Conservation (phyloP, 35 echinoderm and acorn worm species). For the Lytechinus pictus region DNA sequence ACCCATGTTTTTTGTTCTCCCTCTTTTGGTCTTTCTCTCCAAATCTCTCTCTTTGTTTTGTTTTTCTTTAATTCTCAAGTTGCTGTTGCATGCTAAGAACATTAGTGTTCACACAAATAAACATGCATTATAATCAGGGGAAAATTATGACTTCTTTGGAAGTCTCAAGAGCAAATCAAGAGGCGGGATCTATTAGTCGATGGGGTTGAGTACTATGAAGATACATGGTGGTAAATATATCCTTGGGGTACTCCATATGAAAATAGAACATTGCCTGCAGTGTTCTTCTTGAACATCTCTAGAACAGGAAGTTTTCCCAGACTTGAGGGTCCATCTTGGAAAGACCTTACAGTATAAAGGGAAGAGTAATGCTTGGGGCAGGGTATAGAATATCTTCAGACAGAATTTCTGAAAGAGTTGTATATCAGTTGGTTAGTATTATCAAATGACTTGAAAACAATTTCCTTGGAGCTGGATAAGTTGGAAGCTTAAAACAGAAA, state of each 20-base stretch:
- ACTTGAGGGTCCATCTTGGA: neutral
- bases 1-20: too few species aligned
- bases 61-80: too few species aligned
- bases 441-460: neutral
- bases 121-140: too few species aligned
- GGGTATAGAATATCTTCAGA: neutral
- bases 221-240: neutral
- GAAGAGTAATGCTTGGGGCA: neutral
- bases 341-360: neutral
- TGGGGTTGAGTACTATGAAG: neutral
- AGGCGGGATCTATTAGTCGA: neutral
- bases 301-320: neutral
- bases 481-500: neutral
- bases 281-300: neutral
- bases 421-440: neutral
- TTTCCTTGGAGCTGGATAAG: neutral
- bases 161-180: neutral
- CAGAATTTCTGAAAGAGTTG: neutral
- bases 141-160: too few species aligned
- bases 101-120: too few species aligned
- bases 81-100: too few species aligned
- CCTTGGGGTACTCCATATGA: neutral
- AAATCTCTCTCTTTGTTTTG: too few species aligned
- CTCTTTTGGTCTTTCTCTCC: too few species aligned
- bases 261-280: neutral